Evolutionary conservation across 2,797 vertebrate genomes (phyloP).

Genomic region (Chelonia mydas): DNA sequence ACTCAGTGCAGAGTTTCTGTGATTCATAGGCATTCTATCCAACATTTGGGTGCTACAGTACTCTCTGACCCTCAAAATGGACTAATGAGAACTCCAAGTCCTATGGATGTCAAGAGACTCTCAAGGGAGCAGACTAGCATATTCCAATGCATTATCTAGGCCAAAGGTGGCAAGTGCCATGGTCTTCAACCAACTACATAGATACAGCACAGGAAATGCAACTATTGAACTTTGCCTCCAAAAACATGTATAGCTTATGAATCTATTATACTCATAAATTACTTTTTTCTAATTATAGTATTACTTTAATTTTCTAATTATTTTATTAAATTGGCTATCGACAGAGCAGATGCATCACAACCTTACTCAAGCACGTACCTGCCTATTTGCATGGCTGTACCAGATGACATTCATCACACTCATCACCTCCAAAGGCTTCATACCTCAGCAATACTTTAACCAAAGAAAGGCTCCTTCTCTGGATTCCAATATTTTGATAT

Average conservation of each 20-base stretch:
- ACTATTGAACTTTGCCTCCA: neutral
- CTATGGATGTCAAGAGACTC: neutral
- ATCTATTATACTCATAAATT: neutral
- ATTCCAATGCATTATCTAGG: fast-evolving
- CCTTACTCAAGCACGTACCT: fast-evolving
- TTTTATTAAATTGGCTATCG: neutral
- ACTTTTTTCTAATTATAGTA: neutral
- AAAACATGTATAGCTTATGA: neutral
- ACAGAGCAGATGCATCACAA: neutral
- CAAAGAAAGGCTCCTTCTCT: neutral
- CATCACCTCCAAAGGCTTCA: neutral
- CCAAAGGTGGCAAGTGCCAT: neutral
- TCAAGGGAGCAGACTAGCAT: neutral
- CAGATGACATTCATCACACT: neutral
- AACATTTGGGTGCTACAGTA: neutral
- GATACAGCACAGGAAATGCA: neutral
- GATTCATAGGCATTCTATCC: neutral
- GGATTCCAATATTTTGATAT: neutral
- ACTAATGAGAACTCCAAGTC: neutral
- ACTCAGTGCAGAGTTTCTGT: neutral
- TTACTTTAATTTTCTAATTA: neutral
- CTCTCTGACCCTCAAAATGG: neutral
- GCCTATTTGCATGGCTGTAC: neutral
- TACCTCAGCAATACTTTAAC: neutral
- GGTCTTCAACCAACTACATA: neutral